phyloP scores from a whole-genome alignment of 1,140 invertebrate species.

The Leptopilina clavipes region DNA sequence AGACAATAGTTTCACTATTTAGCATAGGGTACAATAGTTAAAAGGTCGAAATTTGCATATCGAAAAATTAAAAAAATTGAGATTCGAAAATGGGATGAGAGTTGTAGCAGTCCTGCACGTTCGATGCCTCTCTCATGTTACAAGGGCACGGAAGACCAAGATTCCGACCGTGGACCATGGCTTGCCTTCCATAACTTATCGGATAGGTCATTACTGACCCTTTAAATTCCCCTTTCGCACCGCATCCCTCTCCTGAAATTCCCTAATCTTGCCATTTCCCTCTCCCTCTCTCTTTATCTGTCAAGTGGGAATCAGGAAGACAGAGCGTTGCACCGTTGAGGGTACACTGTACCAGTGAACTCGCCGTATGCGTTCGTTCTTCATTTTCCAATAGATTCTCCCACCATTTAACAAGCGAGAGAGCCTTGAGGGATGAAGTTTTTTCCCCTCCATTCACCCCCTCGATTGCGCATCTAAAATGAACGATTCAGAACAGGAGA shows the following conservation, averaged over 20 bases:
- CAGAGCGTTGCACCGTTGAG: conserved; percentile 71
- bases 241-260: conserved; percentile 14
- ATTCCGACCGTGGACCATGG: conserved; percentile 32
- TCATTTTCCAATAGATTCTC: conserved; percentile 47
- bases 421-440: conserved; percentile 28
- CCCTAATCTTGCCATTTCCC: conserved; percentile 7
- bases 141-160: conserved; percentile 32
- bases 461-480: conserved; percentile 32
- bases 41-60: no score
- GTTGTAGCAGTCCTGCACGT: no score
- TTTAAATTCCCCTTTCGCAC: conserved; percentile 39
- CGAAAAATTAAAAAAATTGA: no score
- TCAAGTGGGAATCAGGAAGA: conserved; percentile 69
- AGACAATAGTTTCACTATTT: no score
- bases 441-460: conserved; percentile 25
- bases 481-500: conserved; percentile 6
- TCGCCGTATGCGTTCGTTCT: conserved; percentile 57
- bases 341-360: conserved; percentile 75
- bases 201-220: conserved; percentile 62
- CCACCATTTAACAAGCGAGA: conserved; percentile 39
- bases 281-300: background rate
- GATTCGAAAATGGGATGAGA: no score
- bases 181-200: conserved; percentile 51
- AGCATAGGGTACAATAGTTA: no score
- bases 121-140: conserved; percentile 14